Base-by-base conservation (phyloP, 2,113 vertebrate species). In the Carollia perspicillata region DNA sequence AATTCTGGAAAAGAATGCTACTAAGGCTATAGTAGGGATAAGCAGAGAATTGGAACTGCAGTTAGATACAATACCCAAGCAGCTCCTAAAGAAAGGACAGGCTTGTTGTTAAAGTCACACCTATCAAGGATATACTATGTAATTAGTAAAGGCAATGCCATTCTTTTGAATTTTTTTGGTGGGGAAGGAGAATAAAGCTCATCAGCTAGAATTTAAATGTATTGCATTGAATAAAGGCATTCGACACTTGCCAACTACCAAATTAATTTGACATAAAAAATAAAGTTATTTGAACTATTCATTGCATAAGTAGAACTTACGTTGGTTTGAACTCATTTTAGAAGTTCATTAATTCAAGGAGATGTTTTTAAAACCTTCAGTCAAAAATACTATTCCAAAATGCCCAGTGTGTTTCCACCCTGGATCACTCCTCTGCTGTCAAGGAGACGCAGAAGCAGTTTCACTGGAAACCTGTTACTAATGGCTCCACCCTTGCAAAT, bases 311-410 rank as follows among this genome's bases (percentile, higher is more conserved):
- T 93, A 88, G 40, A 97, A 84, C 2, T 89, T 63, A 87, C 13
- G 65, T 63, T 94, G 33, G 4, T 40, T 83, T 84, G n/a, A 92
- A 84, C 23, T 37, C 55, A 74, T 53, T 95, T 96, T 90, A 77
- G 74, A 93, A 92, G 14, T 11, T 78, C 85, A 49, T 94, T 92
- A 94, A 84, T 66, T 94, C 49, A 94, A 90, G 30, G 33, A 40
- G 4, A 37, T 42, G 40, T 88, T 88, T 79, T 53, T 0, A 0
- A 2, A 92, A 69, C 5, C 14, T 81, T 68, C 14, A 8, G 22
- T 69, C 47, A 81, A 86, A 95, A 94, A 81, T 33, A 74, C 10
- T 85, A 65, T 81, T 74, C 44, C 78, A 85, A 89, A 71, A 87
- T 85, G 40, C 44, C 47, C 33, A 23, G 33, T 71, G 6, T 77